Conservation (phyloP, 2,113 vertebrate species). For the Saimiri boliviensis region DNA sequence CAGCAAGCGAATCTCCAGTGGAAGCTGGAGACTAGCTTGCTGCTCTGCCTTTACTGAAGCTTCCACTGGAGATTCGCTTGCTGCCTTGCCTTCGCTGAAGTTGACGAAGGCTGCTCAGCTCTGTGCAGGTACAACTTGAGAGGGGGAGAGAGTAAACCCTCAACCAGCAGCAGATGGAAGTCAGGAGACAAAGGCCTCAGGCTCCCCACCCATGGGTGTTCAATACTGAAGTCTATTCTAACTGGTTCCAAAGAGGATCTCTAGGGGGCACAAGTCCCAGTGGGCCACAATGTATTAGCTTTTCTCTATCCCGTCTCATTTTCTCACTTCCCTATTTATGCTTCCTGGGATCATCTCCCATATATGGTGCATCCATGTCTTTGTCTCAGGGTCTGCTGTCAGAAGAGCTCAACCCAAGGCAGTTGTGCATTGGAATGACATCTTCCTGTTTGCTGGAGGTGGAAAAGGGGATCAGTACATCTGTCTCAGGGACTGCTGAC, state of each 20-base stretch:
- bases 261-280: neutral
- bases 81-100: neutral
- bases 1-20: neutral
- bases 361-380: neutral
- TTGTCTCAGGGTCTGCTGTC: neutral
- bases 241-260: neutral
- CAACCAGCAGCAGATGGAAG: neutral
- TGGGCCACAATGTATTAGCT: neutral
- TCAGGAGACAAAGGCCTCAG: neutral
- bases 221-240: neutral
- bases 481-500: neutral
- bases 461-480: neutral
- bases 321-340: neutral
- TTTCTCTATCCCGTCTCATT: neutral
- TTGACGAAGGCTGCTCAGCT: neutral
- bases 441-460: neutral
- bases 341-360: neutral
- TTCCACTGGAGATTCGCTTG: neutral
- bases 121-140: neutral
- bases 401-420: neutral
- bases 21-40: neutral
- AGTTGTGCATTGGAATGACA: neutral
- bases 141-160: neutral
- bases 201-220: neutral
- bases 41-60: neutral